These are phyloP conservation scores for Magallana angulata DNA, from an alignment of 1,140 invertebrate genomes.

Conservation along the genomic window DNA sequence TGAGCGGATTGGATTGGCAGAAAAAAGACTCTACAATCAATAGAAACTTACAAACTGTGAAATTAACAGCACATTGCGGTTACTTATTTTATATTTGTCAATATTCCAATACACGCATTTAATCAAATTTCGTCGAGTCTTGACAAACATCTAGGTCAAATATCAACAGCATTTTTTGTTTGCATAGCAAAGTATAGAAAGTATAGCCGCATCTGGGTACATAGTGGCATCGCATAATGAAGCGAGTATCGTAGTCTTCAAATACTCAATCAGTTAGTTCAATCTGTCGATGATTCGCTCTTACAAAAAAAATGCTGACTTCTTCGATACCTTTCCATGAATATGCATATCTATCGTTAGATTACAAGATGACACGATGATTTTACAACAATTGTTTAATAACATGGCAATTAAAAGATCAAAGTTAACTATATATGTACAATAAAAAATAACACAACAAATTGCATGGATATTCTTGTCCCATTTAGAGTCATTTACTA, in stretches of 20 bases:
- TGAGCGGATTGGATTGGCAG: background rate
- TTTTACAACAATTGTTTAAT: slow-evolving; percentile 28
- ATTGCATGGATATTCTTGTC: slow-evolving; percentile 24
- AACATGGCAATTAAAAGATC: slow-evolving; percentile 25
- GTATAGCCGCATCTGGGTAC: background rate
- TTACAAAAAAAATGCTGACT: too few species aligned
- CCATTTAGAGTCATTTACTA: background rate
- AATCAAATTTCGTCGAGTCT: slow-evolving; percentile 31
- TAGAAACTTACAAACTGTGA: slow-evolving; percentile 27
- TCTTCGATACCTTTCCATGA: too few species aligned
- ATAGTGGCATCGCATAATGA: too few species aligned
- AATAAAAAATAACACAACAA: slow-evolving; percentile 34
- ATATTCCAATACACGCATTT: slow-evolving; percentile 33
- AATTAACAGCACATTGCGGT: slow-evolving; percentile 24
- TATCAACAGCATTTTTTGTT: slow-evolving; percentile 5
- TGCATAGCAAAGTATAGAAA: background rate
- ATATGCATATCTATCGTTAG: too few species aligned
- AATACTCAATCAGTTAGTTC: too few species aligned
- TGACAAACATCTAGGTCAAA: slow-evolving; percentile 29
- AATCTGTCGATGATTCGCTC: too few species aligned
- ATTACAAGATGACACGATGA: too few species aligned
- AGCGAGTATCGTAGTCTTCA: too few species aligned
- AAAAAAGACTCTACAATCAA: background rate
- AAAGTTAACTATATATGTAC: slow-evolving; percentile 32
- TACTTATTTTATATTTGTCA: slow-evolving; percentile 29